A percentile compares a stretch with the other conserved stretches of the same genome.
phyloP scores from a whole-genome alignment of 2,113 vertebrate species.

The Ellobius talpinus region DNA sequence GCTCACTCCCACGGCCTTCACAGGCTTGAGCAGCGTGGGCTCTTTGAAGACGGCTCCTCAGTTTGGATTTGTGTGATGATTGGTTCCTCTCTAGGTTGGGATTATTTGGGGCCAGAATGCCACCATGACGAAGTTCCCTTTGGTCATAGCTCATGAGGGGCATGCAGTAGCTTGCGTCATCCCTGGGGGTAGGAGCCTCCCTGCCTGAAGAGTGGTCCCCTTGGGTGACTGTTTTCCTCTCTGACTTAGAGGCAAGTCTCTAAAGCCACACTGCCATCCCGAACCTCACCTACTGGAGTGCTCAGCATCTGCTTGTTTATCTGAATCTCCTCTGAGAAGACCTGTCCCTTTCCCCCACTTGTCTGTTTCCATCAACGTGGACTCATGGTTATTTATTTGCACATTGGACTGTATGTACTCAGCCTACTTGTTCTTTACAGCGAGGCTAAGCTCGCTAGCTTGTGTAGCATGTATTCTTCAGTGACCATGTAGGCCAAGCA shows the following conservation, averaged over 20 bases:
- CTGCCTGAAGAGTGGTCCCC: neutral
- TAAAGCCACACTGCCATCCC: neutral
- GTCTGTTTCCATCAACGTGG: conserved; percentile 1
- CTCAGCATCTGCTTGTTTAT: neutral
- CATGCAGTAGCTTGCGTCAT: neutral
- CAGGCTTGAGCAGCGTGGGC: neutral
- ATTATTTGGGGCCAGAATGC: neutral
- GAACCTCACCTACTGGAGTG: neutral
- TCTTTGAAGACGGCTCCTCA: neutral
- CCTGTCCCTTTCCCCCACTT: neutral
- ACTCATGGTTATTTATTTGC: neutral
- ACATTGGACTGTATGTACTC: neutral
- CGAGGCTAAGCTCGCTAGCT: neutral
- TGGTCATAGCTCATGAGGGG: neutral
- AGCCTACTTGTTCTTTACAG: conserved; percentile 4
- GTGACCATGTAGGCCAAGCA: neutral
- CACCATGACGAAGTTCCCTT: neutral
- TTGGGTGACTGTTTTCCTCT: neutral
- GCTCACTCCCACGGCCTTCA: neutral
- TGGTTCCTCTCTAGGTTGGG: neutral
- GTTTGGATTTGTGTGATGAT: neutral
- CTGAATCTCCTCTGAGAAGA: conserved; percentile 13
- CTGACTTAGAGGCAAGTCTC: neutral
- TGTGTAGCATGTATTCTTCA: neutral
- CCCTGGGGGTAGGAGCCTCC: neutral